Evolutionary conservation across 2,113 vertebrate species (phyloP).

Genomic region (Cyprinodon tularosa): DNA sequence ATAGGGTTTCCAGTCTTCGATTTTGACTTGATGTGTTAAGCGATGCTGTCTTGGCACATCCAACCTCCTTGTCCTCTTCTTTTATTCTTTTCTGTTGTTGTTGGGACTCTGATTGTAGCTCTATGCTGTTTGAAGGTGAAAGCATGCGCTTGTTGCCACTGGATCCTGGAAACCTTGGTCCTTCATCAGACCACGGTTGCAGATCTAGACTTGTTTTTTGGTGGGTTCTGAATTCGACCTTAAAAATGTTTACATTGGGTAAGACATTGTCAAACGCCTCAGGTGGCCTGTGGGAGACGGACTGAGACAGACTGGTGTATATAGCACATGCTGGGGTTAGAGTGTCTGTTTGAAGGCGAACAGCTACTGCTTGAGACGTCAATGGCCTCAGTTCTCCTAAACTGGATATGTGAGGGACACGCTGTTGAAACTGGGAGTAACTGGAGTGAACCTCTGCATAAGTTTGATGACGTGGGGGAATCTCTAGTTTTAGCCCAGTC

Average conservation of each 20-base stretch:
- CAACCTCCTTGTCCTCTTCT: conserved; percentile 81
- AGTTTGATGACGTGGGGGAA: conserved; percentile 70
- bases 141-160: conserved; percentile 92
- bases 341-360: conserved; percentile 90
- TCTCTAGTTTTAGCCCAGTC: conserved; percentile 87
- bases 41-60: conserved; percentile 13
- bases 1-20: conserved; percentile 38
- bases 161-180: conserved; percentile 73
- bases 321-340: conserved; percentile 86
- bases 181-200: conserved; percentile 72
- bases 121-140: conserved; percentile 90
- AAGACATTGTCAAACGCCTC: conserved; percentile 75
- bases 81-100: conserved; percentile 95
- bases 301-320: conserved; percentile 93
- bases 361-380: conserved; percentile 86
- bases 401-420: conserved; percentile 74
- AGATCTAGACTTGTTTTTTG: conserved; percentile 69
- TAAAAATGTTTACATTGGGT: conserved; percentile 71
- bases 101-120: conserved; percentile 85
- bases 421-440: conserved; percentile 55
- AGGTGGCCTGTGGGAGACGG: conserved; percentile 81
- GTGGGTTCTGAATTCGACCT: conserved; percentile 77
- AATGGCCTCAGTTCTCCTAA: conserved; percentile 78
- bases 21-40: conserved; percentile 33
- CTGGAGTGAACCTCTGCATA: conserved; percentile 46